phyloP scores from a whole-genome alignment of 2,888 invertebrate species.

The Uloborus plumipes region DNA sequence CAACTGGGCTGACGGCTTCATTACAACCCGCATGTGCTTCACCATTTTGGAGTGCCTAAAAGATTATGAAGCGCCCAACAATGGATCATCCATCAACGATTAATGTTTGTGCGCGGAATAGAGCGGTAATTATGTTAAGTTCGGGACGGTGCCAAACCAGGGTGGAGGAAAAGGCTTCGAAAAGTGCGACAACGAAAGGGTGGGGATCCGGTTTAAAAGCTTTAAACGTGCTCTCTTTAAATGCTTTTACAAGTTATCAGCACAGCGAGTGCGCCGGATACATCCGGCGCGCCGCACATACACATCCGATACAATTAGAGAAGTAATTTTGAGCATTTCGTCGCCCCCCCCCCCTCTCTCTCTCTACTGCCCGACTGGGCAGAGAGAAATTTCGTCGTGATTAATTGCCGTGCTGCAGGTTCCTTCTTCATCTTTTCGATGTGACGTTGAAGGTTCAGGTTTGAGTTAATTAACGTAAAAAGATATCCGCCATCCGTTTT shows the following conservation, averaged over 20 bases:
- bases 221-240: constrained; percentile 56
- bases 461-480: constrained; percentile 61
- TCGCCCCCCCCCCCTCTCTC: constrained; percentile 13
- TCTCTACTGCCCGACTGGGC: constrained; percentile 6
- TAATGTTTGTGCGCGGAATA: constrained; percentile 59
- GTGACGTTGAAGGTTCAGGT: constrained; percentile 9
- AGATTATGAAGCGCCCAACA: constrained; percentile 62
- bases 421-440: constrained; percentile 42
- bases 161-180: background rate
- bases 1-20: constrained; percentile 58
- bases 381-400: constrained; percentile 47
- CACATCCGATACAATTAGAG: constrained; percentile 63
- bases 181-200: constrained; percentile 50
- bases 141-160: constrained; percentile 14
- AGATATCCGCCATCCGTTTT: constrained; percentile 57
- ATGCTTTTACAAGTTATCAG: constrained; percentile 62
- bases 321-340: constrained; percentile 51
- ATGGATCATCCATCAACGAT: constrained; percentile 62
- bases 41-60: constrained; percentile 40
- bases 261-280: constrained; percentile 30
- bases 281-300: constrained; percentile 46
- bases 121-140: constrained; percentile 60
- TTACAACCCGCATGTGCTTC: constrained; percentile 18
- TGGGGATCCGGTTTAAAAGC: constrained; percentile 58
- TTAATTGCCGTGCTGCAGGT: constrained; percentile 47